Percentiles rank a stretch among this genome's conserved stretches.
Conservation (phyloP, 1,140 invertebrate genomes). For the Zaprionus vittiger region DNA sequence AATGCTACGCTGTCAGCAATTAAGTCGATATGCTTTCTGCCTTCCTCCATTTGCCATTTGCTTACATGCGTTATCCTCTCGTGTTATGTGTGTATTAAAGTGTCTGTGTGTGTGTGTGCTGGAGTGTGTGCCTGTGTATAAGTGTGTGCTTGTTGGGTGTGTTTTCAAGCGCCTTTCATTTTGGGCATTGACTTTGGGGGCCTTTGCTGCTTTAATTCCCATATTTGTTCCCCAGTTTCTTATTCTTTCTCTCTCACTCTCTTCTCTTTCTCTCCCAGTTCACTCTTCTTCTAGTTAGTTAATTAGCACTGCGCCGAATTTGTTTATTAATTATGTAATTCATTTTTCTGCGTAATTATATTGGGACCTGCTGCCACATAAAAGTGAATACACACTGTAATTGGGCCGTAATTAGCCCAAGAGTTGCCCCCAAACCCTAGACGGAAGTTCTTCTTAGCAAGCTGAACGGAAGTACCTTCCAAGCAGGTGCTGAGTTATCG, state of each 20-base stretch:
- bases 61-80: conserved; percentile 53
- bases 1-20: conserved; percentile 55
- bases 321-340: conserved; percentile 62
- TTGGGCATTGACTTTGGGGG: conserved; percentile 46
- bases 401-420: conserved; percentile 51
- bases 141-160: conserved; percentile 27
- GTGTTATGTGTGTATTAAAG: conserved; percentile 5
- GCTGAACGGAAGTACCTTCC: conserved; percentile 1
- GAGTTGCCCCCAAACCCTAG: conserved; percentile 16
- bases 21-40: conserved; percentile 56
- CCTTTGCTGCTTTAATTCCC: conserved; percentile 45
- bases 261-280: background rate
- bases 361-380: conserved; percentile 50
- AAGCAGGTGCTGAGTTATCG: conserved; percentile 37
- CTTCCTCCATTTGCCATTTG: conserved; percentile 48
- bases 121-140: conserved; percentile 14
- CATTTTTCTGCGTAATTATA: conserved; percentile 59
- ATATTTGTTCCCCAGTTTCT: conserved; percentile 9
- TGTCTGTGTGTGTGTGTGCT: background rate
- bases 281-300: conserved; percentile 28
- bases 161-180: conserved; percentile 43
- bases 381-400: conserved; percentile 48
- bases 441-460: conserved; percentile 9
- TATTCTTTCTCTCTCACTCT: background rate
- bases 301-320: conserved; percentile 57